Conservation (phyloP, 2,888 invertebrate genomes). For the Nephrotoma guestfalica region DNA sequence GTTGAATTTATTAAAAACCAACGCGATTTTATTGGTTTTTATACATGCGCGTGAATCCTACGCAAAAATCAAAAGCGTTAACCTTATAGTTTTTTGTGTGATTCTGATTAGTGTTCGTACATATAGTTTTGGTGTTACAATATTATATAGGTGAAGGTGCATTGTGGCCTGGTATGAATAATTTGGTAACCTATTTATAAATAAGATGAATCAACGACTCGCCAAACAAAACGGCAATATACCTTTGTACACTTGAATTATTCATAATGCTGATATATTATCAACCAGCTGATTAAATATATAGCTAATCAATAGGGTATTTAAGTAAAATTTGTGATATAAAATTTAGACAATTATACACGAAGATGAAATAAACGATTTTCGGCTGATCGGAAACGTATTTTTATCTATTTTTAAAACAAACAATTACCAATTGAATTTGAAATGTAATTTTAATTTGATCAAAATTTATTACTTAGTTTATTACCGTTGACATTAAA, state of each 20-base stretch:
- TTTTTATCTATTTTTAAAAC: not conserved
- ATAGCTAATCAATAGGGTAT: not conserved
- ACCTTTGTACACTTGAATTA: not conserved
- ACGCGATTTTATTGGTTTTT: not conserved
- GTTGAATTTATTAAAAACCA: not conserved
- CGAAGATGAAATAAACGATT: not conserved
- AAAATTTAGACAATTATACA: too few species aligned
- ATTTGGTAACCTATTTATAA: not conserved
- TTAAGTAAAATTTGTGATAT: not conserved
- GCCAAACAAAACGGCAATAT: too few species aligned
- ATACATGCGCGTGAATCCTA: not conserved
- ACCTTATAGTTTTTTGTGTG: not conserved
- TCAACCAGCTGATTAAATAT: not conserved
- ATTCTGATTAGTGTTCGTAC: not conserved
- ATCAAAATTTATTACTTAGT: not conserved
- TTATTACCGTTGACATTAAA: not conserved
- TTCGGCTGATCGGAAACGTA: not conserved
- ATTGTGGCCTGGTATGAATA: not conserved
- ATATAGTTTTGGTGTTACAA: not conserved
- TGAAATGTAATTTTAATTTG: not conserved
- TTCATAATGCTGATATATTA: not conserved
- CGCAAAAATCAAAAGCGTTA: not conserved
- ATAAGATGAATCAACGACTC: too few species aligned
- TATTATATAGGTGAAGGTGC: not conserved
- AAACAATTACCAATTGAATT: not conserved